phyloP scores from a whole-genome alignment of 2,888 invertebrate genomes.

The Apoderus coryli region DNA sequence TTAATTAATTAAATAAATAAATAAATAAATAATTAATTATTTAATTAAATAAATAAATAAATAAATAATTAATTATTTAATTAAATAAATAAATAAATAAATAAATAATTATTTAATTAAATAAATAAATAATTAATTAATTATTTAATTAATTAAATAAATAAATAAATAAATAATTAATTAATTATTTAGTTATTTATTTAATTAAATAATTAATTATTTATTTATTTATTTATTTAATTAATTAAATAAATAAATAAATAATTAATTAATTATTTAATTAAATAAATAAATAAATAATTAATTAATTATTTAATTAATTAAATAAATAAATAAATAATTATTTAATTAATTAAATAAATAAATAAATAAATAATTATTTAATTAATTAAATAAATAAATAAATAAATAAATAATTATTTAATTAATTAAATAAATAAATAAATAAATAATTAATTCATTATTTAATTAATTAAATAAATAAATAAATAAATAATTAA shows the following conservation, averaged over 20 bases:
- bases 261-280: too few species aligned
- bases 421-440: too few species aligned
- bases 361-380: too few species aligned
- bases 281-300: conserved; percentile 3
- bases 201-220: conserved; percentile 3
- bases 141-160: conserved; percentile 2
- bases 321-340: too few species aligned
- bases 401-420: too few species aligned
- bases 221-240: conserved; percentile 1
- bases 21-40: conserved; percentile 1
- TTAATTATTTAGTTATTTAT: conserved; percentile 3
- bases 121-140: conserved; percentile 1
- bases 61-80: conserved; percentile 1
- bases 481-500: too few species aligned
- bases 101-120: conserved; percentile 1
- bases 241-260: too few species aligned
- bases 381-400: too few species aligned
- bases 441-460: too few species aligned
- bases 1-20: not conserved
- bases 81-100: conserved; percentile 1
- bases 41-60: conserved; percentile 1
- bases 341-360: too few species aligned
- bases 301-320: too few species aligned
- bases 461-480: too few species aligned
- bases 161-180: conserved; percentile 1